Conservation (phyloP, 2,888 invertebrate species). For the Melieria omissa region DNA sequence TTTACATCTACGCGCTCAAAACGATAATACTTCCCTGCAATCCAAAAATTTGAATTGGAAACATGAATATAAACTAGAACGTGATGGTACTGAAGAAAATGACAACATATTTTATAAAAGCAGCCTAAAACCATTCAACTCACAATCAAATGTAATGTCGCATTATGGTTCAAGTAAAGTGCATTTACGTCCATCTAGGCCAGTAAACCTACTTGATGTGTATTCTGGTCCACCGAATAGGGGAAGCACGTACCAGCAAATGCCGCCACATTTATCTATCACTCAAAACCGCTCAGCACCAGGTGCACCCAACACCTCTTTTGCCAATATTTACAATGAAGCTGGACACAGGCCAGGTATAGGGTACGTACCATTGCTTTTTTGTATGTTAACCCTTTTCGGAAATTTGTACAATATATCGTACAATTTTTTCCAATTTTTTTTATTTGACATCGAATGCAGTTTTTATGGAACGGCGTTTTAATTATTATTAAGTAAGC, state of each 20-base stretch:
- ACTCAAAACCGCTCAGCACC: conserved; percentile 19
- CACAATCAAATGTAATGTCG: not conserved
- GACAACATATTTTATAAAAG: conserved; percentile 24
- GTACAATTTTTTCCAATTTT: too few species aligned
- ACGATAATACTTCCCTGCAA: conserved; percentile 7
- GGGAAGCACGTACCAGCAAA: conserved; percentile 30
- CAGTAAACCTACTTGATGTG: conserved; percentile 33
- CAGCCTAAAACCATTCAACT: not conserved
- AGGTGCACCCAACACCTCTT: conserved; percentile 26
- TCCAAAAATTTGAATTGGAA: conserved; percentile 25
- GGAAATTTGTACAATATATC: too few species aligned
- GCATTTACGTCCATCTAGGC: conserved; percentile 22
- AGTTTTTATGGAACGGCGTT: too few species aligned
- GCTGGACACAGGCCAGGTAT: conserved; percentile 26
- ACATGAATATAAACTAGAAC: conserved; percentile 17
- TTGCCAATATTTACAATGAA: conserved; percentile 28
- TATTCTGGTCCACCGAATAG: conserved; percentile 35
- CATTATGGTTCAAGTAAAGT: conserved; percentile 25
- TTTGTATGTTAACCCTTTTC: too few species aligned
- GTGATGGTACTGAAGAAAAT: conserved; percentile 27
- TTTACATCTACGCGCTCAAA: conserved; percentile 16
- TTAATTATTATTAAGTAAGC: too few species aligned
- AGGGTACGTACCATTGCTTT: conserved; percentile 24
- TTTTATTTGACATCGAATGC: too few species aligned
- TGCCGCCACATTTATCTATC: conserved; percentile 30